A percentile compares a stretch with the other conserved stretches of the same genome.
phyloP scores from a whole-genome alignment of 2,888 invertebrate species.

The Andrena haemorrhoa region DNA sequence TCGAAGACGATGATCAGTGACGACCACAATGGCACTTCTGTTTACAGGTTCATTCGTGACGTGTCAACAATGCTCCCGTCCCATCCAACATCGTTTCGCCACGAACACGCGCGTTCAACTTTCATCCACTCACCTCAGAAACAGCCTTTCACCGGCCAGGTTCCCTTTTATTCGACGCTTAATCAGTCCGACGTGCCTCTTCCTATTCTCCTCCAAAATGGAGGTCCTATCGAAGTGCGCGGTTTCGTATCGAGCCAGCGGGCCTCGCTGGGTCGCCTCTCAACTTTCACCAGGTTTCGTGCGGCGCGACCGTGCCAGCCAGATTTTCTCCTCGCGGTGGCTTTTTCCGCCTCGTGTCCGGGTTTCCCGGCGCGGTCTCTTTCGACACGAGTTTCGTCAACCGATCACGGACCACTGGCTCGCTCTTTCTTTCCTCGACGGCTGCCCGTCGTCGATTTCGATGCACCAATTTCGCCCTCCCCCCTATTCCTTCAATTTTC shows the following conservation, averaged over 20 bases:
- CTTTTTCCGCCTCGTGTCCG: not conserved
- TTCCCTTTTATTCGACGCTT: not conserved
- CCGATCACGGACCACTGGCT: conserved; percentile 2
- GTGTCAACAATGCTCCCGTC: no score
- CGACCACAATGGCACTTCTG: no score
- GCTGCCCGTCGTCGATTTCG: not conserved
- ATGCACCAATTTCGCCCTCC: not conserved
- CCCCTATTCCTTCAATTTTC: not conserved
- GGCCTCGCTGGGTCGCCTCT: not conserved
- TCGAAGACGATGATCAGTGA: no score
- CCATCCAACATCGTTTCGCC: no score
- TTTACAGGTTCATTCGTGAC: no score
- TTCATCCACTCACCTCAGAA: conserved; percentile 46
- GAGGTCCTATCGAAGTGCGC: no score
- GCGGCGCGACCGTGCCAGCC: not conserved
- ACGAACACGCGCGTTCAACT: not conserved
- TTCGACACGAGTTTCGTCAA: not conserved
- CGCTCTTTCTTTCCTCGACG: not conserved
- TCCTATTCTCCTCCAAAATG: no score
- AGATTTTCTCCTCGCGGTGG: not conserved
- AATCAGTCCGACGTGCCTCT: not conserved
- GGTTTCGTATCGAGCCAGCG: no score
- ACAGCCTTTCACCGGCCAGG: not conserved
- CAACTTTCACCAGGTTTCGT: not conserved
- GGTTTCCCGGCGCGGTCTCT: not conserved